phyloP scores from a whole-genome alignment of 92 coral and sea anemone genomes.

The Isaurus tuberculatus region DNA sequence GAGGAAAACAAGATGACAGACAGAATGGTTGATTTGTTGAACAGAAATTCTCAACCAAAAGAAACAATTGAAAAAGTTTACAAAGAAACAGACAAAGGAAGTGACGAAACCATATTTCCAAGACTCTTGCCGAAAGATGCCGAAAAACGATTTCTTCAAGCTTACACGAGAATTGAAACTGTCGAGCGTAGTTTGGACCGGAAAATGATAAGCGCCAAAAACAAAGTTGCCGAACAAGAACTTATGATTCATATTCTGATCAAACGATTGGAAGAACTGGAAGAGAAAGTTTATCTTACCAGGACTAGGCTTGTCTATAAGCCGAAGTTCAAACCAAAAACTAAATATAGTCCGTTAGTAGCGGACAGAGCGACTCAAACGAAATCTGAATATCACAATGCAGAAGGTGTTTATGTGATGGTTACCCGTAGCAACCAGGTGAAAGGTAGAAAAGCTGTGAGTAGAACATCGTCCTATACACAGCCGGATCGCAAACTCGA shows the following conservation, averaged over 20 bases:
- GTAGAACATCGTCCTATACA: background rate
- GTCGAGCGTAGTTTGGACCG: constrained; percentile 23
- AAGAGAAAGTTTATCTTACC: constrained; percentile 27
- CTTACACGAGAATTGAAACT: constrained; percentile 40
- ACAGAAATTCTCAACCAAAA: background rate
- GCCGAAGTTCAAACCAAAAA: constrained; percentile 16
- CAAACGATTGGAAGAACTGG: constrained; percentile 23
- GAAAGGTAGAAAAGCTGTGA: constrained; percentile 20
- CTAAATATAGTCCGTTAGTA: constrained; percentile 30
- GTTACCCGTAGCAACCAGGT: constrained; percentile 42
- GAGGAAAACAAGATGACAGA: background rate
- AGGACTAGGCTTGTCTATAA: constrained; percentile 13
- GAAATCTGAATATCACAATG: constrained; percentile 12
- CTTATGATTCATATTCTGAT: constrained; percentile 35
- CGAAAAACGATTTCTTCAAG: constrained; percentile 34
- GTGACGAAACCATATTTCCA: constrained; percentile 7
- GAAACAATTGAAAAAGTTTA: background rate
- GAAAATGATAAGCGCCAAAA: constrained; percentile 33
- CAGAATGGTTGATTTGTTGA: constrained; percentile 26
- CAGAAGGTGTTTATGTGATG: constrained; percentile 38
- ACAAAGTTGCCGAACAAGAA: constrained; percentile 38
- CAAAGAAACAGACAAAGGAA: constrained; percentile 4
- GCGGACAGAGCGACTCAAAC: constrained; percentile 45
- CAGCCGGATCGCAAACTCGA: constrained; percentile 27
- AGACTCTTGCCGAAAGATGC: constrained; percentile 23